A percentile compares a stretch with the other conserved stretches of the same genome.
These are phyloP conservation scores for Sinocyclocheilus rhinocerous DNA, from an alignment of 2,113 vertebrate genomes.

Conservation along the genomic window DNA sequence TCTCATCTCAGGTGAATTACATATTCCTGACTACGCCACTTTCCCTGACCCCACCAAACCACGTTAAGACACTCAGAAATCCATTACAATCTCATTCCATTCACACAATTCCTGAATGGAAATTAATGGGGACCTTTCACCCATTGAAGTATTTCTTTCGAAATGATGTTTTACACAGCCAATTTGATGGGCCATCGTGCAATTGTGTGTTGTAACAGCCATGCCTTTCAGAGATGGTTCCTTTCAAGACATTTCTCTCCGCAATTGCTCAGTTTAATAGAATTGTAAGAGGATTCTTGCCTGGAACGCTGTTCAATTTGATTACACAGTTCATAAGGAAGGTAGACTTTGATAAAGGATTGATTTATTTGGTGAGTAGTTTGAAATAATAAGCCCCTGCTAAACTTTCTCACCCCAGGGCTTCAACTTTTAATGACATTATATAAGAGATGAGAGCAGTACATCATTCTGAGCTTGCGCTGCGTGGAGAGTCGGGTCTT, in stretches of 20 bases:
- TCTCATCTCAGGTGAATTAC: conserved; percentile 45
- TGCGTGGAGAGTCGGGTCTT: neutral
- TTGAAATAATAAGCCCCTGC: conserved; percentile 79
- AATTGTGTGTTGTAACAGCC: conserved; percentile 68
- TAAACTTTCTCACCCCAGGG: conserved; percentile 71
- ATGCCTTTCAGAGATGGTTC: conserved; percentile 65
- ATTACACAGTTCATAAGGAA: conserved; percentile 76
- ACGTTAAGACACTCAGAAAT: conserved; percentile 14
- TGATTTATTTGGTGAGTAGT: conserved; percentile 76
- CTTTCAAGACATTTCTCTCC: conserved; percentile 68
- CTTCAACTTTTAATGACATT: conserved; percentile 76
- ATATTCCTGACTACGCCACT: conserved; percentile 24
- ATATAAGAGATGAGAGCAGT: conserved; percentile 73
- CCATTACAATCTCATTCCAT: conserved; percentile 55
- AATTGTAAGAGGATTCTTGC: conserved; percentile 71
- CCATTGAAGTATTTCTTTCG: conserved; percentile 65
- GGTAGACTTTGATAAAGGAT: conserved; percentile 76
- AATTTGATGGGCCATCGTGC: conserved; percentile 66
- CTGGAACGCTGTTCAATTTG: conserved; percentile 76
- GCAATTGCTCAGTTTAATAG: conserved; percentile 75
- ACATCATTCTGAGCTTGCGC: conserved; percentile 57
- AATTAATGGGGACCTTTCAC: conserved; percentile 54
- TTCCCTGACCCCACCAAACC: conserved; percentile 38
- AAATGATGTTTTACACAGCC: conserved; percentile 64
- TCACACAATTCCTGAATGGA: conserved; percentile 49